A percentile compares a stretch with the other conserved stretches of the same genome.
These are phyloP conservation scores for Coboldia fuscipes DNA, from an alignment of 1,140 invertebrate genomes.

Conservation along the genomic window DNA sequence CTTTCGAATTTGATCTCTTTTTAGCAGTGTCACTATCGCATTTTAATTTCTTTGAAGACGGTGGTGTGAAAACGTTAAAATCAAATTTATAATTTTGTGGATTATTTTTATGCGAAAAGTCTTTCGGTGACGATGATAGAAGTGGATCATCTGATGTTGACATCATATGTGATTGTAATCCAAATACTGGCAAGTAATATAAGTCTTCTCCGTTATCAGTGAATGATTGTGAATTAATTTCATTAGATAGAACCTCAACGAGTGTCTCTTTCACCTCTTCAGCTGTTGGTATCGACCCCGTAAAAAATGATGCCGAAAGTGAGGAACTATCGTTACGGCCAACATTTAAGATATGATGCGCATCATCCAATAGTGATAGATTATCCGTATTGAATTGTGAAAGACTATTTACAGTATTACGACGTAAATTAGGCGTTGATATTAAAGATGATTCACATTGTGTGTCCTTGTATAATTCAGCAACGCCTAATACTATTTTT, in stretches of 20 bases:
- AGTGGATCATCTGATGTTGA: constrained; percentile 66
- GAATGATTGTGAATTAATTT: constrained; percentile 26
- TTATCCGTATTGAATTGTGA: constrained; percentile 19
- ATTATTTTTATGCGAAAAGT: constrained; percentile 40
- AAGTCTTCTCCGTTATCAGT: constrained; percentile 19
- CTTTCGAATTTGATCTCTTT: too few species aligned
- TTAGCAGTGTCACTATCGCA: constrained; percentile 6
- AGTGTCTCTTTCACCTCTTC: constrained; percentile 64
- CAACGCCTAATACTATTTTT: constrained; percentile 13
- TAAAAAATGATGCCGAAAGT: constrained; percentile 58
- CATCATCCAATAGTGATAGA: constrained; percentile 17
- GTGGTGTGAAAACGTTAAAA: constrained; percentile 16
- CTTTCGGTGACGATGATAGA: constrained; percentile 56
- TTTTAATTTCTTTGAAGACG: constrained; percentile 11
- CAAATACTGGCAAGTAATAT: constrained; percentile 17
- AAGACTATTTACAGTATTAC: constrained; percentile 12
- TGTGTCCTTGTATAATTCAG: constrained; percentile 10
- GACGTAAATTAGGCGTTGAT: constrained; percentile 8
- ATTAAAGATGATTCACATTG: constrained; percentile 18
- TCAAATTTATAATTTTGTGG: constrained; percentile 24
- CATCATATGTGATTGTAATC: constrained; percentile 52
- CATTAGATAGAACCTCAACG: constrained; percentile 55
- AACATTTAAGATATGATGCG: constrained; percentile 27
- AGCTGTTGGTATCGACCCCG: constrained; percentile 64
- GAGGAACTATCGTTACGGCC: constrained; percentile 43